Percentiles rank a stretch among this genome's conserved stretches.
Evolutionary conservation across 2,113 vertebrate genomes (phyloP).

Genomic region (Dromaius novaehollandiae): DNA sequence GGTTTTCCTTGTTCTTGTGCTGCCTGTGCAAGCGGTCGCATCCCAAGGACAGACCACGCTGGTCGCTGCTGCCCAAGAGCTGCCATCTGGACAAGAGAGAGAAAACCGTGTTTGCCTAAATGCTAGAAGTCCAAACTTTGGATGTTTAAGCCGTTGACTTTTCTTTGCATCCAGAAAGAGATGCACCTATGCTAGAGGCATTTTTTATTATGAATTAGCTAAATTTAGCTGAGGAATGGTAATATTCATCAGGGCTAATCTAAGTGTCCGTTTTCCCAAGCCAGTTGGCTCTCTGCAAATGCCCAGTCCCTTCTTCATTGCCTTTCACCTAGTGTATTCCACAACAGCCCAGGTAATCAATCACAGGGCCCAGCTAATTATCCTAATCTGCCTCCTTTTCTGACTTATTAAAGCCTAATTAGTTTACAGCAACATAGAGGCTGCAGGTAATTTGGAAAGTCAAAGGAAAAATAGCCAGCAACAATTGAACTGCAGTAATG

Average conservation of each 20-base stretch:
- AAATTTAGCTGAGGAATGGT: not conserved
- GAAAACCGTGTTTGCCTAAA: rapidly evolving
- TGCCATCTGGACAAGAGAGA: not conserved
- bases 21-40: not conserved
- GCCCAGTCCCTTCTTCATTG: not conserved
- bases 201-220: not conserved
- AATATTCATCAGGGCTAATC: not conserved
- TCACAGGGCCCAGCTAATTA: constrained; percentile 29
- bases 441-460: constrained; percentile 60
- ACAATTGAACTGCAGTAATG: constrained; percentile 47
- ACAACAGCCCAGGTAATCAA: constrained; percentile 42
- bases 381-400: constrained; percentile 37
- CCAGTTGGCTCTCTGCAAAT: not conserved
- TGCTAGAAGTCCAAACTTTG: not conserved
- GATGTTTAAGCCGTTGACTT: not conserved
- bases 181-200: not conserved
- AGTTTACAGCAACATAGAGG: constrained; percentile 50
- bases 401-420: constrained; percentile 66
- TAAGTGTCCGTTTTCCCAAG: not conserved
- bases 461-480: not conserved
- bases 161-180: not conserved
- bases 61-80: not conserved
- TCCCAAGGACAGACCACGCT: not conserved
- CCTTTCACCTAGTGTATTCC: not conserved
- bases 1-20: not conserved